Evolutionary conservation across 2,888 invertebrate genomes (phyloP).

Genomic region (Mycalesis mineus): DNA sequence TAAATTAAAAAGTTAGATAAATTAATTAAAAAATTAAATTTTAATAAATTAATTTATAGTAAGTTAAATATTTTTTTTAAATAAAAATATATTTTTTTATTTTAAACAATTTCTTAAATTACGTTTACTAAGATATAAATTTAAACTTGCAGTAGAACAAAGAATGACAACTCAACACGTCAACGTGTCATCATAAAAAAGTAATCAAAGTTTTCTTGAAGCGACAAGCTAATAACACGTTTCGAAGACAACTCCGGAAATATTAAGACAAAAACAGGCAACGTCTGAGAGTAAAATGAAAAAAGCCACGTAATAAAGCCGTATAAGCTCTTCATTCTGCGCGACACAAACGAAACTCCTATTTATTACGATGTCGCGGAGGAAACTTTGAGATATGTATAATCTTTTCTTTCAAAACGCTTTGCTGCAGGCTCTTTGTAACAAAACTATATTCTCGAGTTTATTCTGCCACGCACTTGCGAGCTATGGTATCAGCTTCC

Average conservation of each 20-base stretch:
- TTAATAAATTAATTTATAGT: no score
- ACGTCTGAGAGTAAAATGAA: not conserved
- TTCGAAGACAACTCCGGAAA: not conserved
- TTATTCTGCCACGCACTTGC: no score
- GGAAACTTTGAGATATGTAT: not conserved
- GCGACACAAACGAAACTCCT: conserved; percentile 1
- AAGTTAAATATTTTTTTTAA: no score
- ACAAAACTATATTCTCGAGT: not conserved
- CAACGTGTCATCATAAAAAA: not conserved
- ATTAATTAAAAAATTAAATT: no score
- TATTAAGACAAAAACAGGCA: conserved; percentile 1
- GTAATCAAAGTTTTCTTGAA: not conserved
- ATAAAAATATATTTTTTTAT: no score
- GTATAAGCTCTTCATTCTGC: not conserved
- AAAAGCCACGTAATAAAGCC: not conserved
- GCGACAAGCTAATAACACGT: conserved; percentile 3
- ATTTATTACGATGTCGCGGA: not conserved
- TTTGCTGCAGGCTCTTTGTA: not conserved
- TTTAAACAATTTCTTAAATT: no score
- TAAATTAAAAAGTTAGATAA: no score
- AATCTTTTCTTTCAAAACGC: not conserved
- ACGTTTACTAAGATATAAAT: no score
- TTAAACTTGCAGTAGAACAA: not conserved
- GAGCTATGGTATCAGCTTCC: no score
- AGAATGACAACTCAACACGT: not conserved